Percentiles rank a stretch among this genome's conserved stretches.
These are phyloP conservation scores for Lymantria dispar DNA, from an alignment of 2,888 invertebrate species.

Conservation along the genomic window DNA sequence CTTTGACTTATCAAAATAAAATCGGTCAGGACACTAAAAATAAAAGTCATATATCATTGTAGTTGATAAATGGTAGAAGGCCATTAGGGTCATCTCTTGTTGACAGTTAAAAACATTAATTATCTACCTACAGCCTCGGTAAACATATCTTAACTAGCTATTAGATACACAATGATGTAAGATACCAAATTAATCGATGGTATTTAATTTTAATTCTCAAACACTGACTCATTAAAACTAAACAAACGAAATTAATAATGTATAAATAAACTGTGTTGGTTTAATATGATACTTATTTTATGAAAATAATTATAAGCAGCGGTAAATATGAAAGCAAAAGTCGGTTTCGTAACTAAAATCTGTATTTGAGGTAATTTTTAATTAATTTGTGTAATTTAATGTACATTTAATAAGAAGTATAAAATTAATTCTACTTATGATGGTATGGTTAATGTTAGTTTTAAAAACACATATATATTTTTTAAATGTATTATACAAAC, in stretches of 20 bases:
- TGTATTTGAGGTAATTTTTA: not conserved
- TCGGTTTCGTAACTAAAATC: slow-evolving; percentile 2
- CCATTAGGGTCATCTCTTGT: slow-evolving; percentile 44
- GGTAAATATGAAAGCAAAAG: slow-evolving; percentile 6
- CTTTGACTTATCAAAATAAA: slow-evolving; percentile 15
- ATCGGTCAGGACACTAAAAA: slow-evolving; percentile 17
- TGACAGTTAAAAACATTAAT: slow-evolving; percentile 55
- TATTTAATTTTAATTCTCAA: slow-evolving; percentile 31
- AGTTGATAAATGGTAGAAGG: slow-evolving; percentile 41
- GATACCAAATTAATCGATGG: slow-evolving; percentile 35
- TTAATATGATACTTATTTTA: not conserved
- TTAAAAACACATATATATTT: not conserved
- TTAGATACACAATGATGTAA: slow-evolving; percentile 37
- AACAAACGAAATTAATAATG: slow-evolving; percentile 25
- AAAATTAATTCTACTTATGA: not conserved
- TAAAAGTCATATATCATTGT: slow-evolving; percentile 36
- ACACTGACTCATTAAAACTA: slow-evolving; percentile 32
- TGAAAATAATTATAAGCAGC: not conserved
- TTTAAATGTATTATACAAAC: too few relatives aligned
- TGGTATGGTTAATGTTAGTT: not conserved
- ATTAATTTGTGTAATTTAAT: slow-evolving; percentile 6
- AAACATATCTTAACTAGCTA: slow-evolving; percentile 42
- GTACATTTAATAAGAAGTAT: slow-evolving; percentile 1
- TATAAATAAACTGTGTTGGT: slow-evolving; percentile 6
- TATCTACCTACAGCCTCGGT: slow-evolving; percentile 42